These are phyloP conservation scores for Petrocephalus microphthalmus DNA, from an alignment of 2,113 vertebrate genomes.

Conservation along the genomic window DNA sequence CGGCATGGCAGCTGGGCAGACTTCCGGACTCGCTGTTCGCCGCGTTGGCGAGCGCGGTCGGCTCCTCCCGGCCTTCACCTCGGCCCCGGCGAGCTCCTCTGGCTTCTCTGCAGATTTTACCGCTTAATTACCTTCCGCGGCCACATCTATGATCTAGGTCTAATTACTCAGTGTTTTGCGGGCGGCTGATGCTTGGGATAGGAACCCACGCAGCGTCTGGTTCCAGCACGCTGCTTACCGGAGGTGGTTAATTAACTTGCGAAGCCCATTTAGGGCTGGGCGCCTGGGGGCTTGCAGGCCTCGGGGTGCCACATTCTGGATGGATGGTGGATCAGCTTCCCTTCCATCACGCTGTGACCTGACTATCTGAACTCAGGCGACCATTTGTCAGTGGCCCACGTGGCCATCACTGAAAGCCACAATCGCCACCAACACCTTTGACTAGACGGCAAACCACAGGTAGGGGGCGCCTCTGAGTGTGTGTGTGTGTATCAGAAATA, in stretches of 20 bases:
- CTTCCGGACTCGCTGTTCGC: background rate
- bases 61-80: constrained; percentile 21
- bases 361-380: constrained; percentile 27
- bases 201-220: background rate
- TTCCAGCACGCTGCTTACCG: background rate
- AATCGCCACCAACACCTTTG: constrained; percentile 59
- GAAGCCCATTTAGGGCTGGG: background rate
- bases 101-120: constrained; percentile 23
- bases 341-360: constrained; percentile 59
- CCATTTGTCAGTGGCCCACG: constrained; percentile 57
- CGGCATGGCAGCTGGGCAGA: background rate
- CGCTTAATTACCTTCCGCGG: constrained; percentile 11
- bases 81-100: constrained; percentile 12
- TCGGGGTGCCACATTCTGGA: background rate
- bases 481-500: background rate
- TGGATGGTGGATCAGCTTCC: constrained; percentile 35
- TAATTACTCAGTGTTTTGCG: constrained; percentile 29
- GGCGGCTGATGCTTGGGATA: background rate
- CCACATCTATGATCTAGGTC: constrained; percentile 1
- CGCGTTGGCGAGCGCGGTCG: background rate
- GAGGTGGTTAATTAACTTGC: constrained; percentile 10
- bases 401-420: constrained; percentile 67
- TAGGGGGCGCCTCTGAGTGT: constrained; percentile 35
- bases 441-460: constrained; percentile 60
- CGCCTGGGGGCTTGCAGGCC: background rate